Evolutionary conservation across 1,140 invertebrate genomes (phyloP).

Genomic region (Drosophila trapezifrons): DNA sequence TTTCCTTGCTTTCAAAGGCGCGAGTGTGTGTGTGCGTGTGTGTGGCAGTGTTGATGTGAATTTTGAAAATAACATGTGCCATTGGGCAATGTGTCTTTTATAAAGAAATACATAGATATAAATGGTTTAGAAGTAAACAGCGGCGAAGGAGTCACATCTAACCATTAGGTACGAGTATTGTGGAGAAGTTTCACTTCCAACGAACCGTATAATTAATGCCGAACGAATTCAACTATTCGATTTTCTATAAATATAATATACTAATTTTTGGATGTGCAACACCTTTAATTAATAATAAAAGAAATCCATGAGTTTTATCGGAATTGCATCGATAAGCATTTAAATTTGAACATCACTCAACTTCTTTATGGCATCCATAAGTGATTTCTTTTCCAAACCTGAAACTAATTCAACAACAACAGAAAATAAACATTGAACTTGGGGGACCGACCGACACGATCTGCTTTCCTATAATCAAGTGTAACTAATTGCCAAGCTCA

Average conservation of each 20-base stretch:
- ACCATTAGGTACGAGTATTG: constrained; percentile 47
- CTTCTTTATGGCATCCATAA: constrained; percentile 1
- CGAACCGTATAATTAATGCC: constrained; percentile 11
- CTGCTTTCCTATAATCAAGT: constrained; percentile 53
- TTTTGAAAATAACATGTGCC: constrained; percentile 54
- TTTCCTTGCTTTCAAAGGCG: constrained; percentile 31
- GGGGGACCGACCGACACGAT: constrained; percentile 30
- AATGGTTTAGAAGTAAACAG: constrained; percentile 50
- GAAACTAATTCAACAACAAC: constrained; percentile 5
- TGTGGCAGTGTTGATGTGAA: constrained; percentile 46
- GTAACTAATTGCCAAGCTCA: constrained; percentile 74
- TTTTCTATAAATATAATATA: no score
- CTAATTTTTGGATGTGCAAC: no score
- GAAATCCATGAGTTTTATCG: neutral
- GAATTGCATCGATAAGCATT: neutral
- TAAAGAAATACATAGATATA: constrained; percentile 52
- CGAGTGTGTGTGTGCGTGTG: constrained; percentile 19
- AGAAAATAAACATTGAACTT: constrained; percentile 33
- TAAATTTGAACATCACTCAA: constrained; percentile 1
- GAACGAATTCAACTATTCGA: neutral
- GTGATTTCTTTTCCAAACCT: neutral
- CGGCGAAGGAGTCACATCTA: constrained; percentile 7
- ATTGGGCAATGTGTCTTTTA: constrained; percentile 44
- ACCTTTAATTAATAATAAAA: no score
- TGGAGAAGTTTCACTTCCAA: constrained; percentile 5